Base-by-base conservation (phyloP, 2,888 invertebrate species). In the Callyntrura guangdongensis region DNA sequence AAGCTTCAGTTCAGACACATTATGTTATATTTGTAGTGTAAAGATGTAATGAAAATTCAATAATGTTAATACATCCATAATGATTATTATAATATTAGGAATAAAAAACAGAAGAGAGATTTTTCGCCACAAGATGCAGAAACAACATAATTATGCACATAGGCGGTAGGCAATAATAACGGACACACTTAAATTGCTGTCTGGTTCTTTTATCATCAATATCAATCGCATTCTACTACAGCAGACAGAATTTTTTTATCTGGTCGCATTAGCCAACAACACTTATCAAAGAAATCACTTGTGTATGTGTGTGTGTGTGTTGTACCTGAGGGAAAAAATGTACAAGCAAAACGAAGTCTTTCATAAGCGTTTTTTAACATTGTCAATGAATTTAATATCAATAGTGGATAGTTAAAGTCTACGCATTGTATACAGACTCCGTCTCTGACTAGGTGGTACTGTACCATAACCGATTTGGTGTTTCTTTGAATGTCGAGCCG, bases 31-130 rank as follows among this genome's bases (percentile, higher is more conserved):
- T 53, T 53, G 53, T 53, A 59, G 59, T 14, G 9, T 53, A 53
- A 14, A 53, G 14, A 53, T 53, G 53, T 53, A 53, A 53, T 53
- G 14, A 53, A 47, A n/a, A 64, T 67, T 67, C 67, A 67, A 27
- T 67, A 25, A 67, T 22, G 22, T 22, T 64, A 27, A 27, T 3
- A 67, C 3, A 59, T 17, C n/a, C 36, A 36, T 36, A 36, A 36
- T 36, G 36, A 36, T 59, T 59, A 11, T 1, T 53, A 14, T 14
- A 6, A 14, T 53, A 5, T 17, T 17, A n/a, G n/a, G n/a, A n/a
- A n/a, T n/a, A n/a, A 17, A 59, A 59, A 67, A 27, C 67, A 67
- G 67, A 67, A 67, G 22, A 25, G 67, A 25, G 14, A 27, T 27
- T 25, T 27, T 67, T 67, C 27, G 12, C 12, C n/a, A 27, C 67